Conservation (phyloP, 2,797 vertebrate species). For the Sternotherus odoratus region DNA sequence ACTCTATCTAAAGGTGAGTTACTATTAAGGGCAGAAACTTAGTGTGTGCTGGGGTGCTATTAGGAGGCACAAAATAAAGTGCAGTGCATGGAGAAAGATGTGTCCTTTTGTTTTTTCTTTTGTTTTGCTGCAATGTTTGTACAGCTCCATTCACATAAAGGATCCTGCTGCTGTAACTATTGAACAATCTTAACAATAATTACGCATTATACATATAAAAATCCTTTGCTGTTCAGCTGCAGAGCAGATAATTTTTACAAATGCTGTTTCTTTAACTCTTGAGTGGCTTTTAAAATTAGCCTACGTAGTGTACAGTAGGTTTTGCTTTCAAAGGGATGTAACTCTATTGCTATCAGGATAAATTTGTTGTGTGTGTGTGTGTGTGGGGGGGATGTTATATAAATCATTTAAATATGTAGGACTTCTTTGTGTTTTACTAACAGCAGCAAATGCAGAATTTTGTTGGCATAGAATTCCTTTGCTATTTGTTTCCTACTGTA, state of each 20-base stretch:
- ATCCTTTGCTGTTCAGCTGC: slow-evolving; percentile 30
- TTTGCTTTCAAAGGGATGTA: neutral
- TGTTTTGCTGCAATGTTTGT: neutral
- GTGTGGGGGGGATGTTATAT: accelerated
- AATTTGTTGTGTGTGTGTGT: neutral
- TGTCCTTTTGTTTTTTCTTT: neutral
- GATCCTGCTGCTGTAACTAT: slow-evolving; percentile 41
- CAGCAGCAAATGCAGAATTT: neutral
- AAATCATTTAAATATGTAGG: accelerated
- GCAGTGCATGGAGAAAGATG: neutral
- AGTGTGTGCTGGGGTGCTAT: neutral
- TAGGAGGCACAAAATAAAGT: neutral
- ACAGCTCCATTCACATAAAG: slow-evolving; percentile 25
- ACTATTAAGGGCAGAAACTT: neutral
- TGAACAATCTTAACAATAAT: slow-evolving; percentile 61
- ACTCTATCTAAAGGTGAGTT: neutral
- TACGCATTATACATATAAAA: neutral
- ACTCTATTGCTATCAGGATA: accelerated
- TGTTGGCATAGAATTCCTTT: neutral
- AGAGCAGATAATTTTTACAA: neutral
- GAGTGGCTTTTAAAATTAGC: accelerated
- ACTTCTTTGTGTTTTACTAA: neutral
- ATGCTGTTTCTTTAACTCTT: neutral
- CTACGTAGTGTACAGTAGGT: accelerated
- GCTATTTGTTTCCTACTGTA: neutral